phyloP scores from a whole-genome alignment of 2,113 vertebrate genomes.

The Anarrhichthys ocellatus region DNA sequence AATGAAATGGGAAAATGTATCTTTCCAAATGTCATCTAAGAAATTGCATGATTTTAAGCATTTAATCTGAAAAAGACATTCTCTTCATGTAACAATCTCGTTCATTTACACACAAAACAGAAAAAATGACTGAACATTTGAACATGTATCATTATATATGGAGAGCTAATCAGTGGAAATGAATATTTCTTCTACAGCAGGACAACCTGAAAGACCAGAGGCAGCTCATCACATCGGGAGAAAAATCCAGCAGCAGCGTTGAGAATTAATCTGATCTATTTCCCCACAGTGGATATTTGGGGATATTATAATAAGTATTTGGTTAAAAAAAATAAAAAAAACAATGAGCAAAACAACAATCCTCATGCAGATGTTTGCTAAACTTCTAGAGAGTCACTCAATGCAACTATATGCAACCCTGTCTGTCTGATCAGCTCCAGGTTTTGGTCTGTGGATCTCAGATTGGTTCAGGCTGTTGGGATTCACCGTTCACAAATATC shows the following conservation, averaged over 20 bases:
- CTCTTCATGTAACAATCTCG: background rate
- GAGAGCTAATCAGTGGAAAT: background rate
- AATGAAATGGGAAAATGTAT: background rate
- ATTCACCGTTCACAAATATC: constrained; percentile 16
- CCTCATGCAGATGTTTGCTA: background rate
- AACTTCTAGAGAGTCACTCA: constrained; percentile 40
- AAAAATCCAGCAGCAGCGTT: constrained; percentile 25
- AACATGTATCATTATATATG: background rate
- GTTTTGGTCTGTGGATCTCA: constrained; percentile 26
- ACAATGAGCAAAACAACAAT: background rate
- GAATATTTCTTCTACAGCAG: background rate
- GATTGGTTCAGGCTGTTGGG: constrained; percentile 20
- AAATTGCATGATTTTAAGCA: background rate
- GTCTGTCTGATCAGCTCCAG: constrained; percentile 31
- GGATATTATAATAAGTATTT: background rate
- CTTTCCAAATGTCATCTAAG: background rate
- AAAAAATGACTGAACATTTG: background rate
- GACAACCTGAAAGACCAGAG: constrained; percentile 8
- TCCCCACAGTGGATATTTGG: background rate
- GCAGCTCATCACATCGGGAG: constrained; percentile 26
- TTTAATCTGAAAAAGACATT: background rate
- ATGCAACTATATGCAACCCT: background rate
- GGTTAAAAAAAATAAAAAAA: background rate
- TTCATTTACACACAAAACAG: background rate
- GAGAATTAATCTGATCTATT: background rate